Evolutionary conservation across 2,888 invertebrate species (phyloP).

Genomic region (Lissocephala sabroskyi): DNA sequence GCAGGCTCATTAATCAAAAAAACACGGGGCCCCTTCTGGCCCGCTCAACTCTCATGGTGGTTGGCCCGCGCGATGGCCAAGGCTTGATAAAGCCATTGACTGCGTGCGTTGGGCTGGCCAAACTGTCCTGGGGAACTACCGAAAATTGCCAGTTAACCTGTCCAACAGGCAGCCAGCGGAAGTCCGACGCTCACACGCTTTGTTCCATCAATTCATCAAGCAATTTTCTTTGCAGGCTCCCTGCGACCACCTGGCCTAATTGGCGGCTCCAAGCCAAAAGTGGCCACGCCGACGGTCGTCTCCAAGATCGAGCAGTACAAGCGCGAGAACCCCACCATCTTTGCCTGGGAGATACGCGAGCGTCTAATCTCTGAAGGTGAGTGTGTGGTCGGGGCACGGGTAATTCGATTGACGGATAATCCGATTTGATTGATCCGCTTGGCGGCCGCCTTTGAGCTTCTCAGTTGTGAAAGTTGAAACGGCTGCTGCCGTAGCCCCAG

Average conservation of each 20-base stretch:
- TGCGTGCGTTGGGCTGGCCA: slow-evolving; percentile 4
- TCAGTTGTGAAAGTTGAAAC: slow-evolving; percentile 17
- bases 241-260: slow-evolving; percentile 92
- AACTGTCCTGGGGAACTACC: neutral
- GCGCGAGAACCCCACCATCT: slow-evolving; percentile 97
- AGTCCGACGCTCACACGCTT: slow-evolving; percentile 15
- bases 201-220: slow-evolving; percentile 8
- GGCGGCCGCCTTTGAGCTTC: slow-evolving; percentile 31
- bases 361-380: slow-evolving; percentile 96
- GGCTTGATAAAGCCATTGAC: slow-evolving; percentile 69
- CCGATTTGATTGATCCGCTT: slow-evolving; percentile 46
- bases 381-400: slow-evolving; percentile 30
- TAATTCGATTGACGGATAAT: slow-evolving; percentile 17
- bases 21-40: neutral
- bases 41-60: slow-evolving; percentile 2
- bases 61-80: slow-evolving; percentile 36
- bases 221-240: slow-evolving; percentile 77
- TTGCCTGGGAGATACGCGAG: slow-evolving; percentile 99
- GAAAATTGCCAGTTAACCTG: neutral
- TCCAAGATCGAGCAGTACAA: slow-evolving; percentile 99
- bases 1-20: slow-evolving; percentile 66
- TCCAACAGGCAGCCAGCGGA: neutral
- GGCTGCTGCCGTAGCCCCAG: neutral
- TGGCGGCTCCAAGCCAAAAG: slow-evolving; percentile 97
- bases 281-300: slow-evolving; percentile 97